Conservation (phyloP, 2,113 vertebrate species). For the Stegastes partitus region DNA sequence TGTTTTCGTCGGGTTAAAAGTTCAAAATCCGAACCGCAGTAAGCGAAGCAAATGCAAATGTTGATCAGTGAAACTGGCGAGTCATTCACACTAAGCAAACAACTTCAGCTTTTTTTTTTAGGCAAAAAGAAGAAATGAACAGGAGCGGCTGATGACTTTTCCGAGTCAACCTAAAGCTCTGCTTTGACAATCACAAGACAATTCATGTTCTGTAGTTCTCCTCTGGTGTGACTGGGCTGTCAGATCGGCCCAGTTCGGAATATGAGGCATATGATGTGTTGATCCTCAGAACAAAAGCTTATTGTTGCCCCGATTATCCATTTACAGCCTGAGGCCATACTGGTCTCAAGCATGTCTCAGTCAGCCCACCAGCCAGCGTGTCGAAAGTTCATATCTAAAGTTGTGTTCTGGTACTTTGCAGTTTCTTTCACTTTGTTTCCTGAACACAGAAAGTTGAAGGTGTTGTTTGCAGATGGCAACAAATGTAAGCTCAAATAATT, state of each 20-base stretch:
- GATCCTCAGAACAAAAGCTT: conserved; percentile 79
- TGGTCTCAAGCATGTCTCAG: conserved; percentile 65
- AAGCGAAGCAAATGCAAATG: neutral
- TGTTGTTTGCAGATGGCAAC: neutral
- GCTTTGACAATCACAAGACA: conserved; percentile 52
- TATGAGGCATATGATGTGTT: conserved; percentile 80
- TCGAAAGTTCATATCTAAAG: conserved; percentile 50
- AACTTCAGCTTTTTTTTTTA: conserved; percentile 41
- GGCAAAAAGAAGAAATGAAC: conserved; percentile 67
- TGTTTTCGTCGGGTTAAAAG: neutral
- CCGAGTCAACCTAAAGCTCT: conserved; percentile 27
- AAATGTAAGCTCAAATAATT: neutral
- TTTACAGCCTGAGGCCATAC: conserved; percentile 55
- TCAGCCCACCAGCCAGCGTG: conserved; percentile 46
- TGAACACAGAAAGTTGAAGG: neutral
- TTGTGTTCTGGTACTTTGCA: conserved; percentile 1
- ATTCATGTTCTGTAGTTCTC: conserved; percentile 40
- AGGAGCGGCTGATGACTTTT: conserved; percentile 14
- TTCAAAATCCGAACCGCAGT: neutral
- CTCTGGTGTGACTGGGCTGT: conserved; percentile 53
- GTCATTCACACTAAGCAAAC: conserved; percentile 32
- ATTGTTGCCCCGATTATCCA: conserved; percentile 77
- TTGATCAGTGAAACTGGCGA: neutral
- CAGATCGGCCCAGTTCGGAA: conserved; percentile 45
- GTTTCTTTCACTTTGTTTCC: conserved; percentile 7